phyloP scores from a whole-genome alignment of 2,797 vertebrate species.

The Thripadectes ignobilis region DNA sequence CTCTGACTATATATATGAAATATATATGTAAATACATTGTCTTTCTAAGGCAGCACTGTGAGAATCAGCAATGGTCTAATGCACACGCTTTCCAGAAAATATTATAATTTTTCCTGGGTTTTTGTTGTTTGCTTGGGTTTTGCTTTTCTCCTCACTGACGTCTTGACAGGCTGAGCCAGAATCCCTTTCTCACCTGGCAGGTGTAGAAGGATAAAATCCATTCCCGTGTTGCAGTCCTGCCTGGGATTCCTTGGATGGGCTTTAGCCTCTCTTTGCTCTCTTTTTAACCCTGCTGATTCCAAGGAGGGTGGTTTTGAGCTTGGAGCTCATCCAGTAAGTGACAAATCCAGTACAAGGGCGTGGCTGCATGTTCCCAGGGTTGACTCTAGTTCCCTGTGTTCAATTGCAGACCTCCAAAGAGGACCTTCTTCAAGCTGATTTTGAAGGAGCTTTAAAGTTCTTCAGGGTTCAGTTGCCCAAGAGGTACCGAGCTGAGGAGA shows the following conservation, averaged over 20 bases:
- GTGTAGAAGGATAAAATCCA: neutral
- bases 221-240: neutral
- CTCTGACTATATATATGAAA: neutral
- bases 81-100: neutral
- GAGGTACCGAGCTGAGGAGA: constrained; percentile 96
- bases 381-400: constrained; percentile 33
- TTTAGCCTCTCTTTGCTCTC: neutral
- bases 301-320: neutral
- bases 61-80: neutral
- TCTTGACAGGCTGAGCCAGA: constrained; percentile 14
- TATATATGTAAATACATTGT: neutral
- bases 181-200: neutral
- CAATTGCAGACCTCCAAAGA: constrained; percentile 94
- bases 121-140: neutral
- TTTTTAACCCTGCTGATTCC: neutral
- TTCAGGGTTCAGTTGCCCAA: constrained; percentile 98
- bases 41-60: constrained; percentile 1
- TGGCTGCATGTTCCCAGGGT: neutral
- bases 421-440: constrained; percentile 97
- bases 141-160: neutral
- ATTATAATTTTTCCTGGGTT: neutral
- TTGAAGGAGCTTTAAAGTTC: constrained; percentile 98
- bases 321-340: constrained; percentile 6
- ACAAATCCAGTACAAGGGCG: neutral
- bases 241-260: neutral